Conservation (phyloP, 1,140 invertebrate species). For the Drosophila bifasciata region DNA sequence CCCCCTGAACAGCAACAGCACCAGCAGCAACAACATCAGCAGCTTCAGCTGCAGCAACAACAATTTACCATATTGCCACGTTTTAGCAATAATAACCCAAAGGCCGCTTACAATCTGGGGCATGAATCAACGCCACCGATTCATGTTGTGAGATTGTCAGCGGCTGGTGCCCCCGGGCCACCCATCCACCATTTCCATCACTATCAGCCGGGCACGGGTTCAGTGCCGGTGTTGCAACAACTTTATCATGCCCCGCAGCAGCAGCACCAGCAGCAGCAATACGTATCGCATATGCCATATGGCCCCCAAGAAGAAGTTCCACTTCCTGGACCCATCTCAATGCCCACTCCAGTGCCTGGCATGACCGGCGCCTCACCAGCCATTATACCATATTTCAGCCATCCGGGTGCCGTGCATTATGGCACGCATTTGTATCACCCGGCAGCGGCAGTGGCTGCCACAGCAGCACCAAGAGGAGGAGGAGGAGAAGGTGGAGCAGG, state of each 20-base stretch:
- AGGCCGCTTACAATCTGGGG: conserved; percentile 56
- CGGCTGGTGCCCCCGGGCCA: conserved; percentile 42
- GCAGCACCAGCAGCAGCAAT: conserved; percentile 10
- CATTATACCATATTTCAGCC: conserved; percentile 75
- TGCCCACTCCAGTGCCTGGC: conserved; percentile 15
- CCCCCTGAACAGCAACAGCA: conserved; percentile 47
- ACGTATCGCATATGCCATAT: conserved; percentile 20
- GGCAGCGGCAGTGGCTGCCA: conserved; percentile 27
- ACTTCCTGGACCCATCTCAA: neutral
- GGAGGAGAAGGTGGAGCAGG: conserved; percentile 17
- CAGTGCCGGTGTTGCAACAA: conserved; percentile 39
- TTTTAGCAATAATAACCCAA: conserved; percentile 74
- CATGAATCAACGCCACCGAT: conserved; percentile 65
- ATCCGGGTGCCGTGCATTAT: conserved; percentile 77
- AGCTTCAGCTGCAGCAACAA: conserved; percentile 61
- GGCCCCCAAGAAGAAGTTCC: conserved; percentile 14
- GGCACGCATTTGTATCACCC: conserved; percentile 77
- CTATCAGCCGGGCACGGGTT: conserved; percentile 37
- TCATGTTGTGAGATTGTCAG: conserved; percentile 70
- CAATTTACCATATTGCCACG: conserved; percentile 77
- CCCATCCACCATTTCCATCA: conserved; percentile 66
- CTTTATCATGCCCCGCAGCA: conserved; percentile 41
- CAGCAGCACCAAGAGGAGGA: conserved; percentile 16
- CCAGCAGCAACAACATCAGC: conserved; percentile 44
- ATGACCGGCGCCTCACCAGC: conserved; percentile 52